phyloP scores from a whole-genome alignment of 1,140 invertebrate species.

The Vanessa tameamea region DNA sequence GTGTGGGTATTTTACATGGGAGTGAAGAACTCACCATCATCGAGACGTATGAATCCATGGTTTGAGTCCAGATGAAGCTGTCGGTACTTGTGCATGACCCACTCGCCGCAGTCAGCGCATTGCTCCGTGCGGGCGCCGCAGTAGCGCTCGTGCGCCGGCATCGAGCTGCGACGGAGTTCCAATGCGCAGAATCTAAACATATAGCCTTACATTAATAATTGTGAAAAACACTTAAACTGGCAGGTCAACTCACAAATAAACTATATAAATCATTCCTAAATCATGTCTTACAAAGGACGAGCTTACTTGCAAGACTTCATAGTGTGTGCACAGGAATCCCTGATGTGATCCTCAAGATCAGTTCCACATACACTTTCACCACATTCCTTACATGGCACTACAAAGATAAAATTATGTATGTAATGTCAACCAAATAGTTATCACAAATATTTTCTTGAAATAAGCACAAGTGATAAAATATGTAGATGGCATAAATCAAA shows the following conservation, averaged over 20 bases:
- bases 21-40: slow-evolving; percentile 73
- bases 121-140: slow-evolving; percentile 86
- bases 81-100: slow-evolving; percentile 85
- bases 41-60: slow-evolving; percentile 82
- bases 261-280: too few relatives aligned
- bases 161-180: slow-evolving; percentile 81
- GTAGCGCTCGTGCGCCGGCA: slow-evolving; percentile 83
- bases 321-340: slow-evolving; percentile 69
- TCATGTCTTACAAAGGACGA: background rate
- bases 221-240: too few relatives aligned
- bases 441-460: too few relatives aligned
- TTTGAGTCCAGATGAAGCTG: slow-evolving; percentile 83
- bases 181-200: slow-evolving; percentile 82
- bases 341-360: slow-evolving; percentile 68
- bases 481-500: too few relatives aligned
- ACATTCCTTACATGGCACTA: slow-evolving; percentile 69
- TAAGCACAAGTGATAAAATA: background rate
- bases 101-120: slow-evolving; percentile 83
- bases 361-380: slow-evolving; percentile 67
- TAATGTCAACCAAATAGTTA: background rate
- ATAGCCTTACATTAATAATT: too few relatives aligned
- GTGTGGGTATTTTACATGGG: background rate
- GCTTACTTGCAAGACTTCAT: slow-evolving; percentile 63
- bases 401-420: background rate
- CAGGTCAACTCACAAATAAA: too few relatives aligned